These are phyloP conservation scores for Prionailurus viverrinus DNA, from an alignment of 2,113 vertebrate species.

Conservation along the genomic window DNA sequence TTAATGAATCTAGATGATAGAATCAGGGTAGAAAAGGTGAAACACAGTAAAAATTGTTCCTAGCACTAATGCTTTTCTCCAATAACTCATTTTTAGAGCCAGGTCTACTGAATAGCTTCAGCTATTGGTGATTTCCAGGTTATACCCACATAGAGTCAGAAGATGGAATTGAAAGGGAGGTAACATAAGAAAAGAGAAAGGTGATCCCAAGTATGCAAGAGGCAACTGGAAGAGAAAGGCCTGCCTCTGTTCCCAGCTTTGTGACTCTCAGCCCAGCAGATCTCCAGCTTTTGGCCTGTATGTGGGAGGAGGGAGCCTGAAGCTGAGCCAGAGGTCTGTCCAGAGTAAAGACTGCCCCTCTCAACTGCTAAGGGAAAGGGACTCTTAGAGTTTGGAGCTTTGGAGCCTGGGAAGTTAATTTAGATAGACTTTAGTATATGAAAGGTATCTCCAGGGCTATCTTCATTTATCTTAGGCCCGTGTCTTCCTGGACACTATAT, in stretches of 20 bases:
- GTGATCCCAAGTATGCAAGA: background rate
- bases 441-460: background rate
- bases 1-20: background rate
- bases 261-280: background rate
- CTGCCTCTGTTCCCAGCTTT: background rate
- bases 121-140: background rate
- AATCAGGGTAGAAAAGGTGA: background rate
- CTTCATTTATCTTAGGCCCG: conserved; percentile 20
- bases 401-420: conserved; percentile 5
- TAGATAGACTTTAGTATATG: background rate
- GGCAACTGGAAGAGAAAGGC: background rate
- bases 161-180: background rate
- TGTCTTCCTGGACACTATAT: background rate
- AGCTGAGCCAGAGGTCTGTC: background rate
- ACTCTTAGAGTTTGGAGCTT: background rate
- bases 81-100: background rate
- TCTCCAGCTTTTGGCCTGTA: background rate
- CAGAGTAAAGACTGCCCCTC: background rate
- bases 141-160: background rate
- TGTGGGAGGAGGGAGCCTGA: background rate
- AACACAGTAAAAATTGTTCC: background rate
- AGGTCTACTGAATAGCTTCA: background rate
- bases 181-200: background rate
- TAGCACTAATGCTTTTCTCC: background rate
- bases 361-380: background rate